Evolutionary conservation across 53 echinoderm and acorn worm genomes (phyloP), one percentile per base, ranked within the genome.

Genomic region (Arbacia lixula): DNA sequence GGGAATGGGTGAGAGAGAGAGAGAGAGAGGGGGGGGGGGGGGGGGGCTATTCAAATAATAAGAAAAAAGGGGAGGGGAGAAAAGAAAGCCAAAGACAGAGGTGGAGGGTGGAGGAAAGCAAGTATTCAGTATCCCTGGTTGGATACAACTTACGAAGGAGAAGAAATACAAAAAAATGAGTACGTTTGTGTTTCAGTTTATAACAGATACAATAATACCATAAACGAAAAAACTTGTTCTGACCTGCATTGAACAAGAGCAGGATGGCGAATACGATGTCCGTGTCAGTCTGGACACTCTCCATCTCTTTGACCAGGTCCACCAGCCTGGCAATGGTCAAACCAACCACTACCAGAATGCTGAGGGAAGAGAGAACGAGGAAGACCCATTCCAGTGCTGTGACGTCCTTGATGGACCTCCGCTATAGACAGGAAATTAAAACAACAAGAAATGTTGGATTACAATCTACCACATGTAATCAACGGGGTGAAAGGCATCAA

Each of bases 241-340:
- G 57, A 88, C 88, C 62, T 38, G 83, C 83, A 83, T 83, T 88
- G 21, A 88, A 78, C 12, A 88, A 46, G 41, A 88, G 83, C 60
- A 88, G 60, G 21, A 88, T 25, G 20, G 88, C 88, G 58, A 88
- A 88, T 1, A 76, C 66, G 12, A 60, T 43, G 54, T 88, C 88
- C 6, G 52, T 60, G 3, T 21, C 5, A 0, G 80, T 4, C 8
- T 8, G 22, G 12, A 9, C 2, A 1, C 16, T 19, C 14, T 46
- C 0, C 0, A 30, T 25, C 20, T 17, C 20, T 20, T 40, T 72
- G 31, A 56, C 16, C 10, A 69, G 58, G 36, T 76, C 60, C 6
- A 91, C 78, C 0, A 96, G 76, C 31, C 93, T 74, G 35, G 85
- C 74, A 25, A 96, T 69, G 60, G 97, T 96, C 20, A 96, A 87